Evolutionary conservation across 2,113 vertebrate species (phyloP).

Genomic region (Thymallus thymallus): DNA sequence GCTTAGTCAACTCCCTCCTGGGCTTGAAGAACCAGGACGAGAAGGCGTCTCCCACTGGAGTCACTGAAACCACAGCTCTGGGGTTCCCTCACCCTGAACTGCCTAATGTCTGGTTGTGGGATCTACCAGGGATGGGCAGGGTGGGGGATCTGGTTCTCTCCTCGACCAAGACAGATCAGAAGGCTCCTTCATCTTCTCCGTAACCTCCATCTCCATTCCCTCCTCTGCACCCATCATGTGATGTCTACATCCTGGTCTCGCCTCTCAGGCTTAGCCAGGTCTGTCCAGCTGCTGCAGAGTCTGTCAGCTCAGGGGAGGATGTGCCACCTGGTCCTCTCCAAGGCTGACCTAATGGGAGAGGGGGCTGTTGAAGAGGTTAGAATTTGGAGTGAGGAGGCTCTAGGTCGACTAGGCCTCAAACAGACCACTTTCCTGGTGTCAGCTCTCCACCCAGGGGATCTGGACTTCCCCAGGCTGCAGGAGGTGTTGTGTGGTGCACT

Average conservation of each 20-base stretch:
- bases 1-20: conserved; percentile 63
- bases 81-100: conserved; percentile 58
- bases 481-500: too few species aligned
- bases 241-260: conserved; percentile 69
- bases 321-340: conserved; percentile 40
- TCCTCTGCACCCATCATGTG: conserved; percentile 47
- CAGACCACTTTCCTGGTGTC: conserved; percentile 39
- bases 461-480: conserved; percentile 30
- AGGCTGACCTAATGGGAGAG: conserved; percentile 34
- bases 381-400: conserved; percentile 28
- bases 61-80: conserved; percentile 45
- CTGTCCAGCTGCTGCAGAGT: conserved; percentile 52
- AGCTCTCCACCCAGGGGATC: conserved; percentile 27
- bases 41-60: conserved; percentile 40
- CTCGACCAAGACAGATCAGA: not conserved
- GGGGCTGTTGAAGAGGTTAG: conserved; percentile 18
- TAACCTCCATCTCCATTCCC: too few species aligned
- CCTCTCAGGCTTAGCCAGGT: conserved; percentile 49
- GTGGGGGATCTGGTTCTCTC: conserved; percentile 16
- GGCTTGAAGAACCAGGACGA: conserved; percentile 52
- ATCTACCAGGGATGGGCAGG: conserved; percentile 57
- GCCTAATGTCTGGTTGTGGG: conserved; percentile 70
- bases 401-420: conserved; percentile 31
- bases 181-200: conserved; percentile 12
- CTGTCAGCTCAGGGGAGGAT: conserved; percentile 49